These are phyloP conservation scores for Clarias gariepinus DNA, from an alignment of 2,113 vertebrate species.

Conservation along the genomic window DNA sequence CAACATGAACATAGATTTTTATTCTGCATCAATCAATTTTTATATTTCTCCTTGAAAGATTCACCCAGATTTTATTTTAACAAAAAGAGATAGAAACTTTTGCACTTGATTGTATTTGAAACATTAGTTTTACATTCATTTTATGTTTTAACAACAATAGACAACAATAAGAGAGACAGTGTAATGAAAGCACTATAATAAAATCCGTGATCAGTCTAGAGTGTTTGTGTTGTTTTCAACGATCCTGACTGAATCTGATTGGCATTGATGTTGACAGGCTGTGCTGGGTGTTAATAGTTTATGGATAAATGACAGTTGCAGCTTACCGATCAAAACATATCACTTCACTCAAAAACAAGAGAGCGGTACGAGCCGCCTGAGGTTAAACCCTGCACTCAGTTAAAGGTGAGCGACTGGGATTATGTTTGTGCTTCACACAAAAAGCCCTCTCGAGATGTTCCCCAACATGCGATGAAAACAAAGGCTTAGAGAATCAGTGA, in stretches of 20 bases:
- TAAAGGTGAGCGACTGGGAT: conserved; percentile 29
- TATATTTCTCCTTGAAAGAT: background rate
- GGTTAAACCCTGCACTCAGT: background rate
- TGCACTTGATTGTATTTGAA: background rate
- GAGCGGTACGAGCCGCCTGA: conserved; percentile 1
- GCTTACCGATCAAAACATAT: conserved; percentile 30
- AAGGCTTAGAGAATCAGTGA: conserved; percentile 20
- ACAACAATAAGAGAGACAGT: background rate
- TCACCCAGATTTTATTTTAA: background rate
- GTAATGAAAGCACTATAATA: background rate
- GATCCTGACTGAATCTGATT: conserved; percentile 18
- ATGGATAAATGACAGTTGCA: conserved; percentile 28
- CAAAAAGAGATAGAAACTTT: background rate
- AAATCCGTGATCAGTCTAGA: background rate
- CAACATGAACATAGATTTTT: background rate
- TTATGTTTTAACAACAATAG: no score
- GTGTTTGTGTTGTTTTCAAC: background rate
- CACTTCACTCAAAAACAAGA: background rate
- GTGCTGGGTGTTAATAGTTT: conserved; percentile 37
- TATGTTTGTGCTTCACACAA: conserved; percentile 36
- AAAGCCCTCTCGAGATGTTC: conserved; percentile 38
- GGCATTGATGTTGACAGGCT: conserved; percentile 24
- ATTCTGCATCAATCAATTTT: background rate
- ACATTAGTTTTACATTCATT: background rate
- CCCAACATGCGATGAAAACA: conserved; percentile 41